Evolutionary conservation across 2,113 vertebrate species (phyloP), one percentile per base, ranked within the genome.

Genomic region (Dromiciops gliroides): DNA sequence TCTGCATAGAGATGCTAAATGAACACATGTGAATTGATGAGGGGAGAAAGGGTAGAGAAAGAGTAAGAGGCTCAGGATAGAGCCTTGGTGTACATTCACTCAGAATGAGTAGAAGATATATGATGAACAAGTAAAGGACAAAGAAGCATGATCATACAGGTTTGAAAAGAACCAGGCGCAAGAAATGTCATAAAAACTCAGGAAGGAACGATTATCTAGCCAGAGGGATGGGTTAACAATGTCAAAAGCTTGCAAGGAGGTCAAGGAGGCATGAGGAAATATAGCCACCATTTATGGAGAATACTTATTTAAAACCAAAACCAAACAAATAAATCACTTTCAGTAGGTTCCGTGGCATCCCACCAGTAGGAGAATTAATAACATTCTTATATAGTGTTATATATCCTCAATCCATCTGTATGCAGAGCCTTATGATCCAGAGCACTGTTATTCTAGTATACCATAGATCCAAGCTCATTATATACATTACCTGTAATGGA

Each of bases 361-460:
- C 31, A 67, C 60, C 60, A 44, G 37, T 83, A 44, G 67, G 67
- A 44, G 5, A n/a, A 14, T 19, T 75, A 44, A 16, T 83, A n/a
- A 83, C n/a, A 83, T 67, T 31, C 11, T 67, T 37, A 4, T 2
- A 56, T 75, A 75, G 37, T 19, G 16, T 14, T 37, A 67, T 67
- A 3, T 22, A 19, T n/a, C 67, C 16, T 90, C 49, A 50, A 8
- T n/a, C 14, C 22, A 90, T 37, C 49, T 48, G 19, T 37, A 90
- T 37, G 11, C 0, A 16, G 28, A n/a, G 50, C 5, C 11, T 28
- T 8, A 0, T 19, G 11, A 5, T 67, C 2, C 8, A 48, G 0
- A 9, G 50, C 28, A 10, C 8, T 92, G 50, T 28, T 50, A 2
- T 0, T 89, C 25, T 48, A 22, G 47, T 1, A 93, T 51, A 95